Percentiles rank a stretch among this genome's conserved stretches.
Conservation (phyloP, 2,113 vertebrate genomes). For the Dicaeum eximium region DNA sequence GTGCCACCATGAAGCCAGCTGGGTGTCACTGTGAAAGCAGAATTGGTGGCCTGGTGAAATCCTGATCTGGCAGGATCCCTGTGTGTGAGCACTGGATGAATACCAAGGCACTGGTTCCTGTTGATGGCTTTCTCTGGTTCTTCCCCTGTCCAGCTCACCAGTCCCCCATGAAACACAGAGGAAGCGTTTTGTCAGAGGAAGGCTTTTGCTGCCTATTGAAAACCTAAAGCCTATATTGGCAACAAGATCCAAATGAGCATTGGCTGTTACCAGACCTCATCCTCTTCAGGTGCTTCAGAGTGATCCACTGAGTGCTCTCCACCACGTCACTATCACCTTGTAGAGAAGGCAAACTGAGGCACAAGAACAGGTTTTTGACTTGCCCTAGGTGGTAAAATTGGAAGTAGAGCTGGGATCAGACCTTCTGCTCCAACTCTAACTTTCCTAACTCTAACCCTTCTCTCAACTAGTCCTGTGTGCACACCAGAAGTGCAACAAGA, state of each 20-base stretch:
- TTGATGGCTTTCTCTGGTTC: background rate
- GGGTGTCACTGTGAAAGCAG: background rate
- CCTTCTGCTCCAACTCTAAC: background rate
- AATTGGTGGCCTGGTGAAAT: accelerated
- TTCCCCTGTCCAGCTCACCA: background rate
- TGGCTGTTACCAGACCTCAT: background rate
- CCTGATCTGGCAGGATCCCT: background rate
- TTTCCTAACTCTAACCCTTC: background rate
- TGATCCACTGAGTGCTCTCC: background rate
- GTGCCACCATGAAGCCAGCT: background rate
- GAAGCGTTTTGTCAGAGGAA: background rate
- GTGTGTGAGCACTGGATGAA: background rate
- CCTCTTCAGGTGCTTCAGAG: background rate
- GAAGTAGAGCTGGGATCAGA: background rate
- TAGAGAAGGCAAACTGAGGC: background rate
- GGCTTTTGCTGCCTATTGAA: background rate
- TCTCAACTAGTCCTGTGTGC: background rate
- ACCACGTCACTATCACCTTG: background rate
- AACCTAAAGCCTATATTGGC: background rate
- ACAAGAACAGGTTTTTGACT: background rate
- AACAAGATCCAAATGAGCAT: background rate
- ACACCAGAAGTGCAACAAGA: background rate
- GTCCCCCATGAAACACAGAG: background rate
- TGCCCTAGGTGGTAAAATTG: background rate
- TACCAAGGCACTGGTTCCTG: background rate